Evolutionary conservation across 1,140 invertebrate species (phyloP), one percentile per base, ranked within the genome.

Genomic region (Pristionchus pacificus): DNA sequence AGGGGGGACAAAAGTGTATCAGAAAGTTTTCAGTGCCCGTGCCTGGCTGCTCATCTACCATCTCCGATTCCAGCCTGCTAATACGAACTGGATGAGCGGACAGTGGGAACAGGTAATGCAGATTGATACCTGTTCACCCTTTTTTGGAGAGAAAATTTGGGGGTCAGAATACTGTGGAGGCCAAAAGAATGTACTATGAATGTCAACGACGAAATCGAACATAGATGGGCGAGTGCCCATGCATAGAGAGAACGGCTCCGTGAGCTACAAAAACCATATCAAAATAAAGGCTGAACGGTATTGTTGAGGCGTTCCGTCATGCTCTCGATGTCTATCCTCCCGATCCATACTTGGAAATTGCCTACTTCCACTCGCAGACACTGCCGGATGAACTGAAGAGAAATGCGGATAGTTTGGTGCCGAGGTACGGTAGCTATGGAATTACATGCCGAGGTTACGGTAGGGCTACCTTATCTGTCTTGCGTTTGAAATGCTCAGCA

Each of bases 11-110:
- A n/a, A n/a, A n/a, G n/a, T n/a, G n/a, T n/a, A n/a, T n/a, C n/a
- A n/a, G n/a, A n/a, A n/a, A n/a, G n/a, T n/a, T n/a, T n/a, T n/a
- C n/a, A n/a, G n/a, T n/a, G 81, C 82, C n/a, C 70, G 75, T 29
- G 78, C 82, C 2, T 83, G 82, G 81, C 65, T 83, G 24, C 76
- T 84, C 77, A 74, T 83, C 24, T 83, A 84, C 60, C 81, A 83
- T 33, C 31, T 83, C 38, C 6, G 38, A 49, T 49, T 49, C 80
- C 80, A n/a, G 72, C 71, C 63, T 58, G 83, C 38, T 19, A 10
- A 6, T 10, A 49, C 19, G 6, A 49, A 49, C 19, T 49, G 19
- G 6, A 6, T 49, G 38, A 49, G 38, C 25, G 79, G 79, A 28
- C 62, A 80, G 25, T 80, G 80, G 80, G 79, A 80, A 70, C 77